Evolutionary conservation across 1,140 invertebrate genomes (phyloP), one percentile per base, ranked within the genome.

Genomic region (Mizuhopecten yessoensis): DNA sequence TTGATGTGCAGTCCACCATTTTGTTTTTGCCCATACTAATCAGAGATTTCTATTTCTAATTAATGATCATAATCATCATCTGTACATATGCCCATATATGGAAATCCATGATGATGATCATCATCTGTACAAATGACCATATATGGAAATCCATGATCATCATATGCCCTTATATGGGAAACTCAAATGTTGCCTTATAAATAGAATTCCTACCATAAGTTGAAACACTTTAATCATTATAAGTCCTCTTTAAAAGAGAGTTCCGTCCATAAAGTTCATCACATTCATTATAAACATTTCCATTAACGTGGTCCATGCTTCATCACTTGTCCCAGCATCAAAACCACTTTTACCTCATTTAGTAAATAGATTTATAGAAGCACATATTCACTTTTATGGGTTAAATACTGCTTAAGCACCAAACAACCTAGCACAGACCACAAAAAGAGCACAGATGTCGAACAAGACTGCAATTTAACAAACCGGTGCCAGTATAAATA

Each of bases 21-120:
- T 45, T 45, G 36, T 39, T 75, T 75, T 75, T 17, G 9, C 57
- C n/a, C n/a, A 75, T 75, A 75, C 57, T 75, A 75, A 75, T 75
- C n/a, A n/a, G 23, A 29, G 0, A 75, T 75, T 75, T 75, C 57
- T 75, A 29, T 11, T n/a, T n/a, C n/a, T n/a, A n/a, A n/a, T n/a
- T n/a, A n/a, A n/a, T n/a, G n/a, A n/a, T n/a, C n/a, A n/a, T n/a
- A 23, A 57, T 57, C 20, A 20, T 57, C 23, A 3, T 57, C 7
- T 75, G 1, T n/a, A 29, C 57, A 75, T 75, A 29, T 75, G 5
- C n/a, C 17, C 45, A 57, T 20, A 23, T 3, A 57, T 57, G 45
- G 45, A 23, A 57, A 57, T 17, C 20, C 45, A 57, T 13, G 13
- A 45, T 15, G 42, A 45, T 20, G 0, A 15, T 10, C 42, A 10